phyloP scores from a whole-genome alignment of 2,113 vertebrate genomes.

The Sinocyclocheilus maitianheensis region DNA sequence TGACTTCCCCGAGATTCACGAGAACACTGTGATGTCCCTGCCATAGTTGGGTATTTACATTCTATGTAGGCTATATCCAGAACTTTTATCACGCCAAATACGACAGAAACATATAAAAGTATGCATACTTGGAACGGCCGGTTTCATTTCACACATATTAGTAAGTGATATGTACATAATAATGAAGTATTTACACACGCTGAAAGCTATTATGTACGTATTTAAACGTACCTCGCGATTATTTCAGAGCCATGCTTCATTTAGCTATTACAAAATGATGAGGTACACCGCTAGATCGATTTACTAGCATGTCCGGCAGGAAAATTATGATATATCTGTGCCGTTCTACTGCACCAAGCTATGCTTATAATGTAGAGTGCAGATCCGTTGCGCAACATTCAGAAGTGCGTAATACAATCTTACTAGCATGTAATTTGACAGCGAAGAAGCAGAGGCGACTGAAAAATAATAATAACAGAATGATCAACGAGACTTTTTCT shows the following conservation, averaged over 20 bases:
- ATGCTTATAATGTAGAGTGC: background rate
- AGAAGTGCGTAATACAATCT: background rate
- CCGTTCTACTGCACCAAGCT: background rate
- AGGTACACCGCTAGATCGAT: background rate
- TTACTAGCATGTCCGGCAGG: background rate
- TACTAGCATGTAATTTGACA: background rate
- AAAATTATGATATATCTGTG: background rate
- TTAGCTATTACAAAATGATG: background rate
- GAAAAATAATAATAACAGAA: background rate
- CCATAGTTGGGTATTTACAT: background rate
- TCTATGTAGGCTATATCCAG: background rate
- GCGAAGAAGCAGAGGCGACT: background rate
- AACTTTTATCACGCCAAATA: background rate
- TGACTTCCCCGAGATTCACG: slow-evolving; percentile 40
- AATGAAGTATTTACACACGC: background rate
- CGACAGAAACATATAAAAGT: background rate
- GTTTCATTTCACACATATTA: background rate
- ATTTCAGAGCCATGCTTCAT: background rate
- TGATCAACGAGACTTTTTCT: background rate
- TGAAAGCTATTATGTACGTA: background rate
- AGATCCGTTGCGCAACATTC: background rate
- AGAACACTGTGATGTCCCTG: slow-evolving; percentile 45
- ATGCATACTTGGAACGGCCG: background rate
- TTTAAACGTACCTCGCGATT: background rate
- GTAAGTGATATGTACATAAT: too few species aligned